Evolutionary conservation across 2,113 vertebrate species (phyloP), one percentile per base, ranked within the genome.

Genomic region (Gnathochromis pfefferi): DNA sequence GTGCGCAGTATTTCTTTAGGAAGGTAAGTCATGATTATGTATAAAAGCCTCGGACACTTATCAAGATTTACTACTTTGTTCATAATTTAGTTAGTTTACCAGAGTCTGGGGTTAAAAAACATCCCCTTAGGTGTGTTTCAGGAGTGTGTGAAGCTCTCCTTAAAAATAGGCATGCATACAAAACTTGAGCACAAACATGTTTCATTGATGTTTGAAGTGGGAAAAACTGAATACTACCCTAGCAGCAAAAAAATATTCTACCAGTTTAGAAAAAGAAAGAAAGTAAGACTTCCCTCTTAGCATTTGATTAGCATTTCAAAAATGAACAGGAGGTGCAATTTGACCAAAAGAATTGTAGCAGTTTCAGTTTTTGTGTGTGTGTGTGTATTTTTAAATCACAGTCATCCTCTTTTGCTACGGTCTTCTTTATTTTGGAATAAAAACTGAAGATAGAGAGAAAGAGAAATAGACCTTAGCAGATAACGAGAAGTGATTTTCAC

Each of bases 41-140:
- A 53, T 45, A 28, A 38, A 45, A 83, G 42, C 81, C 57, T 55
- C 79, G 38, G 38, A 54, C 45, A 51, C 57, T n/a, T 40, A 81
- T 89, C 85, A 82, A 17, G 85, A 70, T 85, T 81, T 88, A 90
- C 87, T 33, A 84, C 13, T 3, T 80, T 28, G 31, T 87, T 49
- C 35, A 49, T 90, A 82, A 88, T 81, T 55, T 13, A 85, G 85
- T 45, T 60, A 2, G 19, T 81, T 42, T 38, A 5, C 9, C 6
- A 49, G 57, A 86, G 47, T 10, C 42, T n/a, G 28, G 60, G 68
- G 70, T 84, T 31, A 21, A 68, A 68, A 65, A 11, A 45, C 65
- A 84, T 28, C 5, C 81, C 63, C 79, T 45, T 60, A 60, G 88
- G 83, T 90, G 83, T 53, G 82, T 84, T 73, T 93, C 85, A 89